A percentile compares a stretch with the other conserved stretches of the same genome.
Evolutionary conservation across 2,797 vertebrate genomes (phyloP).

Genomic region (Lateolabrax maculatus): DNA sequence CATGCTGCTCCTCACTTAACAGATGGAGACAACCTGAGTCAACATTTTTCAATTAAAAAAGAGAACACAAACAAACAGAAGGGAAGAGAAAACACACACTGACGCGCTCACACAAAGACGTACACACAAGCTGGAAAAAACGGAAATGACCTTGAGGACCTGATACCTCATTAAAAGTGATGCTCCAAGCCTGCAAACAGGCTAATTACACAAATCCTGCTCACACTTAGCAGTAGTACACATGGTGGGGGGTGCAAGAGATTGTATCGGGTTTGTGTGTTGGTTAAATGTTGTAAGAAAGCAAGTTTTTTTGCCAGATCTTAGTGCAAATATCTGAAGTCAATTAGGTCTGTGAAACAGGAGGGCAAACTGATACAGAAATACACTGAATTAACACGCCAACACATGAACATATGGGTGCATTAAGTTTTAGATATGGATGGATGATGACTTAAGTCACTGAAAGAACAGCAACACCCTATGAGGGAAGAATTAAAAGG

Average conservation of each 20-base stretch:
- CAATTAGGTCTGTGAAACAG: slow-evolving; percentile 69
- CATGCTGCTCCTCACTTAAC: slow-evolving; percentile 81
- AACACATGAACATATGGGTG: slow-evolving; percentile 53
- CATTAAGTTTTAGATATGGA: slow-evolving; percentile 45
- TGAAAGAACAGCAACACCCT: slow-evolving; percentile 23
- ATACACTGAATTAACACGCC: slow-evolving; percentile 20
- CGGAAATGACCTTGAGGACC: slow-evolving; percentile 84
- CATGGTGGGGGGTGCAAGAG: slow-evolving; percentile 68
- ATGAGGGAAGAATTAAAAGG: slow-evolving; percentile 15
- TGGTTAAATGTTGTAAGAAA: slow-evolving; percentile 67
- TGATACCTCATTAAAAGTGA: slow-evolving; percentile 86
- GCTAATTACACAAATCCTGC: slow-evolving; percentile 83
- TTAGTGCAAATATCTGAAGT: slow-evolving; percentile 59
- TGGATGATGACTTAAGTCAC: slow-evolving; percentile 36
- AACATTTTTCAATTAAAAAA: slow-evolving; percentile 85
- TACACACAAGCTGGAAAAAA: slow-evolving; percentile 72
- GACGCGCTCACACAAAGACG: slow-evolving; percentile 37
- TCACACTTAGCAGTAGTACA: slow-evolving; percentile 77
- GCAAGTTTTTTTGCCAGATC: slow-evolving; percentile 65
- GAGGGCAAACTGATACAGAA: slow-evolving; percentile 42
- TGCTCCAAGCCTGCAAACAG: slow-evolving; percentile 78
- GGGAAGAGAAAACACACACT: slow-evolving; percentile 67
- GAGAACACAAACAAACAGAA: slow-evolving; percentile 77
- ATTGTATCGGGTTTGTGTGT: slow-evolving; percentile 67
- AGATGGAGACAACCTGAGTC: slow-evolving; percentile 85